A percentile compares a stretch with the other conserved stretches of the same genome.
phyloP scores from a whole-genome alignment of 2,888 invertebrate genomes.

The Apomyelois bistriatella region DNA sequence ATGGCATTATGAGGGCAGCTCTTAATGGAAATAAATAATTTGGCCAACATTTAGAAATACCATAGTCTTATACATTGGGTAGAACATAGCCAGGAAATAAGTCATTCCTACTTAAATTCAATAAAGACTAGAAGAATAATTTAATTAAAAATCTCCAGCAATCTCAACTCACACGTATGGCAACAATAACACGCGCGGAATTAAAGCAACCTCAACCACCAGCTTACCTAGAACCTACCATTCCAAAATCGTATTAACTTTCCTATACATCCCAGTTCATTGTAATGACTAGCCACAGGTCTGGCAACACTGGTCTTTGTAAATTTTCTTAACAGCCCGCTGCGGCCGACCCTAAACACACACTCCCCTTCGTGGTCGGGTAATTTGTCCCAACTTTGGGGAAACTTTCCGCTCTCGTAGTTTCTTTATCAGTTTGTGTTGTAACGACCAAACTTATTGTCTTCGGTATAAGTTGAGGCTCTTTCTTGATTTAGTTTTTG shows the following conservation, averaged over 20 bases:
- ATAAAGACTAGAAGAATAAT: too few relatives aligned
- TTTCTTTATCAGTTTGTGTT: constrained; percentile 44
- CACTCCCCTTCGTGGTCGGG: constrained; percentile 41
- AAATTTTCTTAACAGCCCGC: constrained; percentile 46
- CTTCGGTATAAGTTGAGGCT: constrained; percentile 12
- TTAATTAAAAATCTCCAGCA: constrained; percentile 19
- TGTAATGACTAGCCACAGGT: constrained; percentile 36
- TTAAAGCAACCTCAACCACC: constrained; percentile 33
- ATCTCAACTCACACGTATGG: constrained; percentile 17
- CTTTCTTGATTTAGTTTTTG: constrained; percentile 17
- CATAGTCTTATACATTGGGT: too few relatives aligned
- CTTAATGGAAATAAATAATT: too few relatives aligned
- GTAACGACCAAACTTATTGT: constrained; percentile 16
- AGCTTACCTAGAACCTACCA: constrained; percentile 21
- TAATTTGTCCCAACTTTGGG: constrained; percentile 51
- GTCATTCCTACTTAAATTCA: too few relatives aligned
- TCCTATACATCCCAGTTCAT: constrained; percentile 18
- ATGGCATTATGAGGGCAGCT: too few relatives aligned
- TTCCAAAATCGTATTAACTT: constrained; percentile 24
- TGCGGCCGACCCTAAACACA: constrained; percentile 53
- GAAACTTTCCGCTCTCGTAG: constrained; percentile 41
- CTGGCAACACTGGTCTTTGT: constrained; percentile 28
- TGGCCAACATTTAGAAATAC: too few relatives aligned
- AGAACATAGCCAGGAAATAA: too few relatives aligned
- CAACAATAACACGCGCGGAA: constrained; percentile 40